These are phyloP conservation scores for Lepilemur septentrionalis DNA, from an alignment of 2,797 vertebrate genomes.

Conservation along the genomic window DNA sequence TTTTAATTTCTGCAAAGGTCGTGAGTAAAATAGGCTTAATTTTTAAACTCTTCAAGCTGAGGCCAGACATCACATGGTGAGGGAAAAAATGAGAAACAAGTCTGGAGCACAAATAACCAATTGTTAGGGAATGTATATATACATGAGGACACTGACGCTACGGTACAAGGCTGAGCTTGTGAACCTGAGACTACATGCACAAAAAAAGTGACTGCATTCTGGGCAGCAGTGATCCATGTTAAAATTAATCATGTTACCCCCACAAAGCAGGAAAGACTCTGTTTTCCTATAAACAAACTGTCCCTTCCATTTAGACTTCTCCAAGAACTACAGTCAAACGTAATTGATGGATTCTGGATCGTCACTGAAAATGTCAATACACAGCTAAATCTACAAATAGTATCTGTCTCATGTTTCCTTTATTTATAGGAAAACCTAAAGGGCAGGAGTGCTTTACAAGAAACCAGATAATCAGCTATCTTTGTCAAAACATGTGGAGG, in stretches of 20 bases:
- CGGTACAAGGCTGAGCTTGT: background rate
- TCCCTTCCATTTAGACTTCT: background rate
- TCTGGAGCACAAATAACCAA: background rate
- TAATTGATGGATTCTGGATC: background rate
- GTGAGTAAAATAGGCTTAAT: constrained; percentile 26
- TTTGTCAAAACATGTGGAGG: constrained; percentile 29
- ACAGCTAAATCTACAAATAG: background rate
- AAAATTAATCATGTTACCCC: background rate
- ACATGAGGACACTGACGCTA: background rate
- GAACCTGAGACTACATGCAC: background rate
- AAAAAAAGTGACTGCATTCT: background rate
- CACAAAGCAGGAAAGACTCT: background rate
- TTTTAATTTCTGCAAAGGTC: constrained; percentile 43
- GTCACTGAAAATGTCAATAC: constrained; percentile 21
- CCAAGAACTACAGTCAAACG: background rate
- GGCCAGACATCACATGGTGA: background rate
- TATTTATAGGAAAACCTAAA: constrained; percentile 33
- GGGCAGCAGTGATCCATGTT: background rate
- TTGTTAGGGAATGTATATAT: background rate
- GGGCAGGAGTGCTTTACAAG: constrained; percentile 3
- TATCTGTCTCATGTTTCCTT: background rate
- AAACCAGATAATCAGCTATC: constrained; percentile 37
- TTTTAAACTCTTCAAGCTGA: constrained; percentile 50
- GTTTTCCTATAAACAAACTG: constrained; percentile 12
- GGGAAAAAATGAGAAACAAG: background rate